Percentiles rank a stretch among this genome's conserved stretches.
Evolutionary conservation across 2,797 vertebrate species (phyloP).

Genomic region (Tapirus indicus): DNA sequence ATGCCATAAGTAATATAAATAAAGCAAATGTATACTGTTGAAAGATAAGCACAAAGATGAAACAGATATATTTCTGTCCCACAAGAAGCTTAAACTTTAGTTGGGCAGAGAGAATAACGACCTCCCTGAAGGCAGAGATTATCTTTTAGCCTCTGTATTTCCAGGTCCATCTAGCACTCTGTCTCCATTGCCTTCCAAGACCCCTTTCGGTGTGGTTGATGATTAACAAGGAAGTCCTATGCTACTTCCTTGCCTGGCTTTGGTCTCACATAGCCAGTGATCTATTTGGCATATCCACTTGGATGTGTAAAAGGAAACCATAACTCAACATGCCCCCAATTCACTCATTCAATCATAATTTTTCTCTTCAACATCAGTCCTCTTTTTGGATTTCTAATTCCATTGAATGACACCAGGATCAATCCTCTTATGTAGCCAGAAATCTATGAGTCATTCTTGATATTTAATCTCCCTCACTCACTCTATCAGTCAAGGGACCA

Average conservation of each 20-base stretch:
- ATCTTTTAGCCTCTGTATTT: neutral
- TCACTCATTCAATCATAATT: neutral
- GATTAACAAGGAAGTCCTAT: neutral
- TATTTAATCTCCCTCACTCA: conserved; percentile 12
- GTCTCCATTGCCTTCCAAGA: neutral
- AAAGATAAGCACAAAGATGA: conserved; percentile 25
- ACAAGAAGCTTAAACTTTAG: neutral
- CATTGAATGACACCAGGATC: neutral
- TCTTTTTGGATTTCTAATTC: conserved; percentile 47
- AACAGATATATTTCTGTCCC: neutral
- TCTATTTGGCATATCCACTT: neutral
- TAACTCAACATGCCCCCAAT: neutral
- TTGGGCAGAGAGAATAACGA: neutral
- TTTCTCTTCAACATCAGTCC: neutral
- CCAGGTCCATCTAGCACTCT: neutral
- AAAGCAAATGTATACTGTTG: neutral
- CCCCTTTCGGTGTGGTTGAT: neutral
- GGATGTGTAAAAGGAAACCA: neutral
- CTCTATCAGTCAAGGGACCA: neutral
- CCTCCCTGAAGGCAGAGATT: neutral
- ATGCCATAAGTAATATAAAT: neutral
- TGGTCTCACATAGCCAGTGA: neutral
- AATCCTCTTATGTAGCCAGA: neutral
- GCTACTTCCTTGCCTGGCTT: neutral
- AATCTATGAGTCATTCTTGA: neutral